Percentiles rank a stretch among this genome's conserved stretches.
Conservation (phyloP, 2,113 vertebrate genomes). For the Pipa parva region DNA sequence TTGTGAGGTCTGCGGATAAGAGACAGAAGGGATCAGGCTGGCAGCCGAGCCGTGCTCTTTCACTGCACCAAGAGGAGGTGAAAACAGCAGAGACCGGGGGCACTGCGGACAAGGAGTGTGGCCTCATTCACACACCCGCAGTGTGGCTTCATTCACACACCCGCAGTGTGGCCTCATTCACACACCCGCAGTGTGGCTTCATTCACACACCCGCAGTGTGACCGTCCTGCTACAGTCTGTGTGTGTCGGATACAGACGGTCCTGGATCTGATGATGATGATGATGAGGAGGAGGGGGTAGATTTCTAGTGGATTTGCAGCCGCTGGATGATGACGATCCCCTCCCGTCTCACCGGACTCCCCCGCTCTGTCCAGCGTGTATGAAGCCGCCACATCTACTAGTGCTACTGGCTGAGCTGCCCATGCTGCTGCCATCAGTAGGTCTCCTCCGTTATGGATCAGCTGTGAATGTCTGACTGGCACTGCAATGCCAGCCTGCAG, state of each 20-base stretch:
- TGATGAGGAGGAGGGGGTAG: not conserved
- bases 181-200: not conserved
- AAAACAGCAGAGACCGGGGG: conserved; percentile 1
- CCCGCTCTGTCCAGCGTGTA: conserved; percentile 3
- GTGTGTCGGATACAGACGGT: not conserved
- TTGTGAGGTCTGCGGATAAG: conserved; percentile 42
- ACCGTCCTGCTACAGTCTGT: not conserved
- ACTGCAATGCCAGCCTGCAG: not conserved
- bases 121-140: no score
- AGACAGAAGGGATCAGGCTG: conserved; percentile 31
- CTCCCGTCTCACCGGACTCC: not conserved
- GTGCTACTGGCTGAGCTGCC: not conserved
- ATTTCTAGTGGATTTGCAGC: not conserved
- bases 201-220: not conserved
- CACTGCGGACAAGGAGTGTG: not conserved
- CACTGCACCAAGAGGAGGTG: conserved; percentile 30
- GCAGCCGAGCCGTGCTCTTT: conserved; percentile 23
- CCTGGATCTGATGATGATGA: not conserved
- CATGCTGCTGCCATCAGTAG: not conserved
- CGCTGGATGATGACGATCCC: not conserved
- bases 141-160: no score
- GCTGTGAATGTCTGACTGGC: not conserved
- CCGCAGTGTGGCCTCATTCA: no score
- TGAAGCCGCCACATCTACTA: not conserved
- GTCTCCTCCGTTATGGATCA: conserved; percentile 1